Base-by-base conservation (phyloP, 1,140 invertebrate species). In the Carposina sasakii region DNA sequence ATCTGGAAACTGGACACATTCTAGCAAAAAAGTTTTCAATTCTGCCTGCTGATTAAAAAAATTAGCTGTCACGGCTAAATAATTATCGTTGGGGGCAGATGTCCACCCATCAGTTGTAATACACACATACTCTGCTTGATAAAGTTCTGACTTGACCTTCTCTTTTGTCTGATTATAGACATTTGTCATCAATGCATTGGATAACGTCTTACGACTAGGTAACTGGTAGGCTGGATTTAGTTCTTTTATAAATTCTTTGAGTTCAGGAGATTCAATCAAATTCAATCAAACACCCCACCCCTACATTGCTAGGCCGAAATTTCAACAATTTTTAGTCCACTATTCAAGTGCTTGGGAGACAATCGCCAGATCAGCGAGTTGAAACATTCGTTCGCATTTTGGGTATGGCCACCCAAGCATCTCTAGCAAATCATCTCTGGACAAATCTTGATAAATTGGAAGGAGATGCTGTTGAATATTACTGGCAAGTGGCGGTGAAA, bases 41-140 rank as follows among this genome's bases (percentile, higher is more conserved):
- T 52, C 49, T 16, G 26, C 19, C 21, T 48, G 43, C 5, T 33
- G 26, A 52, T 64, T 43, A 8, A 74, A 48, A 52, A 52, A 74
- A 52, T 76, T 67, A 0, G 48, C 67, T 17, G 62, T 68, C 2
- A 76, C 42, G 5, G 58, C 58, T 10, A 65, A 47, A 57, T 48
- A 76, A 48, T 63, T 61, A 1, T 60, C 53, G 30, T 68, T 71
- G 28, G 60, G 69, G 5, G 41, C 16, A 0, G 71, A 72, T 12
- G 66, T 74, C 70, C 68, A 76, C n/a, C 60, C 43, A 57, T 76
- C 72, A 23, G 68, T 71, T 4, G 60, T 67, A n/a, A 73, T 13
- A 45, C 52, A 70, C 2, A 67, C 36, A 28, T 28, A 28, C 24
- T 6, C 26, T 4, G 41, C 23, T 28, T 28, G 9, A 28, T 10